Percentiles rank a stretch among this genome's conserved stretches.
Evolutionary conservation across 92 coral and sea anemone species (phyloP).

Genomic region (Palythoa caribaeorum): DNA sequence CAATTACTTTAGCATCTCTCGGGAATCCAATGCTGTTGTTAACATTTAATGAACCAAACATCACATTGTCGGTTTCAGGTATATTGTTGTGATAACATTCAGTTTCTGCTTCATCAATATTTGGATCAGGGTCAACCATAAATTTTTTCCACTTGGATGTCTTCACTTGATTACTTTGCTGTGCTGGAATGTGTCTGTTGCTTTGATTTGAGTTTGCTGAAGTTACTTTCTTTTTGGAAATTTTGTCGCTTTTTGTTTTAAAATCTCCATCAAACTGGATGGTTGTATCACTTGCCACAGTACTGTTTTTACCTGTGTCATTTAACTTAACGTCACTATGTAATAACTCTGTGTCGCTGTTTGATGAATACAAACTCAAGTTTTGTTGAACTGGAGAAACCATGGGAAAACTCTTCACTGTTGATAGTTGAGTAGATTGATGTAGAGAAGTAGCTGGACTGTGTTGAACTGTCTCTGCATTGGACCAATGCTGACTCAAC

Average conservation of each 20-base stretch:
- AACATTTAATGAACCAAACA: neutral
- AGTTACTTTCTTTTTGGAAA: neutral
- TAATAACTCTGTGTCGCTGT: neutral
- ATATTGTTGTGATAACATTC: neutral
- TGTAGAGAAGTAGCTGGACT: neutral
- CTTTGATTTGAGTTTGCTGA: neutral
- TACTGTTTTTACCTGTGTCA: neutral
- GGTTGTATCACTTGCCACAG: neutral
- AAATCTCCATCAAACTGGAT: neutral
- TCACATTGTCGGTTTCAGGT: neutral
- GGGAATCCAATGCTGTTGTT: neutral
- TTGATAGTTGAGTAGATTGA: neutral
- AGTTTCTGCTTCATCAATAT: conserved; percentile 23
- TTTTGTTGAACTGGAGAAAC: neutral
- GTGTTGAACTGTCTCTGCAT: neutral
- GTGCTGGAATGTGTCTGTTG: neutral
- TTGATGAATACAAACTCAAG: neutral
- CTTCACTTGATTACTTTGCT: neutral
- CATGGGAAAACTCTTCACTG: too few species aligned
- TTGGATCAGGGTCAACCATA: conserved; percentile 10
- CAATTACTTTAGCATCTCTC: neutral
- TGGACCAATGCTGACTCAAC: neutral
- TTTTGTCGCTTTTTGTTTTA: neutral
- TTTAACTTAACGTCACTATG: neutral
- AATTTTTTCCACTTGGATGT: conserved; percentile 58